Base-by-base conservation (phyloP, 2,888 invertebrate species). In the Brachypterus glaber region DNA sequence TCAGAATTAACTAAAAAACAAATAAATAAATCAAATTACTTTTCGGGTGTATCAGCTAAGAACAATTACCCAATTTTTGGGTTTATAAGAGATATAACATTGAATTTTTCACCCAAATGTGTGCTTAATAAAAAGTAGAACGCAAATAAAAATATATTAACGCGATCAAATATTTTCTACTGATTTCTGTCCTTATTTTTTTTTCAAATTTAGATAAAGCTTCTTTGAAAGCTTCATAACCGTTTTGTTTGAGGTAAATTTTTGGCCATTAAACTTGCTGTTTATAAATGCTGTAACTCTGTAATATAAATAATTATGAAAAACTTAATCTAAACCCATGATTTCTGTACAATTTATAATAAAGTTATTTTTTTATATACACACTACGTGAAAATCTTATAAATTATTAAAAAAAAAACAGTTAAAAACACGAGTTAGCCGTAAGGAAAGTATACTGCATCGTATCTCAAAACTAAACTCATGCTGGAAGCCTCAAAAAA, bases 331-430 rank as follows among this genome's bases (percentile, higher is more conserved):
- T 40, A 40, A 52, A 51, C 52, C 54, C 53, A 49, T 45, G 40
- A 43, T 49, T 44, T 53, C 50, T 55, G 51, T 57, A 57, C 57
- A 57, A 38, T 47, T 51, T 46, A 53, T 46, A 46, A 46, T 48
- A 45, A 47, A 27, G 7, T 27, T 13, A 27, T 9, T 9, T 11
- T 41, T 43, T 42, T 55, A 54, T 56, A 46, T 54, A 56, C 52
- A 56, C 42, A 45, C 48, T 51, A 53, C 44, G 46, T 51, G 48
- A 48, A 51, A 49, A 49, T 46, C 46, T 41, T 36, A 35, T 39
- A 47, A 46, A 48, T 40, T 45, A 47, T 40, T 39, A 41, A 39
- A 44, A 38, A 45, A 48, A 45, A 46, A 52, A 35, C 27, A 32
- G 31, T 43, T 41, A 38, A 45, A 48, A 49, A 46, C 39, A 43